Evolutionary conservation across 2,797 vertebrate genomes (phyloP), one percentile per base, ranked within the genome.

Genomic region (Sebastes flavidus): DNA sequence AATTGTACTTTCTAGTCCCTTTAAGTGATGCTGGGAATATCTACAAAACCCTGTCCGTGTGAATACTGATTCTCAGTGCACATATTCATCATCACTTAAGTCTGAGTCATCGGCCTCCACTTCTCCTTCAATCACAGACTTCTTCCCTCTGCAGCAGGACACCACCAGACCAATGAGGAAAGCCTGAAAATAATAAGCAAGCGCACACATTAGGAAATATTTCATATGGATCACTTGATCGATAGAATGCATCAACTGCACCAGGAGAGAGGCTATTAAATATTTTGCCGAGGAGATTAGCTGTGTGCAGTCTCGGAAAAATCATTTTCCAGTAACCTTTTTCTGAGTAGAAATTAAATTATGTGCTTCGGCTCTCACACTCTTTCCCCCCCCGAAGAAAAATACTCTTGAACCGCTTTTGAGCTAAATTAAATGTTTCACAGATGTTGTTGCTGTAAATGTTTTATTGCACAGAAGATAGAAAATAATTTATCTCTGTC

Each of bases 121-220:
- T 90, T 98, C 97, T 72, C 98, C 98, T 94, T 99, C 98, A 87
- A 99, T 97, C 93, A 99, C 96, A 0, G 98, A 99, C 89, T 98
- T 99, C 95, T 98, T 99, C 80, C 98, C 98, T 95, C 96, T 97
- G 95, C 97, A 99, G 93, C 98, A 99, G 18, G 98, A 99, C 76
- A 99, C 97, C 83, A 96, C 89, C 91, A 99, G 93, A 42, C 98
- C 98, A 69, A 99, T 92, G 86, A 99, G 91, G 86, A 99, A 99
- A 25, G 97, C 96, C 98, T 99, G 12, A 22, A 81, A 79, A 86
- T 9, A 75, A 79, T 13, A 70, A 84, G n/a, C 7, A 82, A 82
- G 25, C 59, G 25, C 58, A 54, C 30, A 78, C 52, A 76, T 80
- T 77, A 77, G 67, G 59, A 84, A 72, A 72, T 70, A 68, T 70